Conservation (phyloP, 2,888 invertebrate species). For the Coelinius sp. region DNA sequence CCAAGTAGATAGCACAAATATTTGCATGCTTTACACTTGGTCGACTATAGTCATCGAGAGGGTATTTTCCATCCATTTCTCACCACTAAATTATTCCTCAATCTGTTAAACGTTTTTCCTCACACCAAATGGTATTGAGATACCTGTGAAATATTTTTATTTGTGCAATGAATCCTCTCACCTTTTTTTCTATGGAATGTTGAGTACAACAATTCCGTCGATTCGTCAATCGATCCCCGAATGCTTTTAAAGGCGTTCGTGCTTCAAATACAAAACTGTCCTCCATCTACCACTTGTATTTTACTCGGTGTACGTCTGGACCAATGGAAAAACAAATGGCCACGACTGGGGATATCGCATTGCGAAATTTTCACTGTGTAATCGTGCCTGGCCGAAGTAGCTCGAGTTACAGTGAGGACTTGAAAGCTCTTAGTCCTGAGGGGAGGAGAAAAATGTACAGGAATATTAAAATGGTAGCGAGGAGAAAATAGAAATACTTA, state of each 20-base stretch:
- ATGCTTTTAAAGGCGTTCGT: constrained; percentile 18
- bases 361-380: constrained; percentile 1
- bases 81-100: constrained; percentile 1
- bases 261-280: constrained; percentile 8
- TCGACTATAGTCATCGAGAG: not conserved
- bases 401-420: not conserved
- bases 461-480: not conserved
- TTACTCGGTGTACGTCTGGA: not conserved
- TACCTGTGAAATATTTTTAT: not conserved
- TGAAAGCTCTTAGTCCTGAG: not conserved
- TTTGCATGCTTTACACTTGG: not conserved
- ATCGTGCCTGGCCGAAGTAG: not conserved
- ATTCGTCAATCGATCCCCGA: constrained; percentile 18
- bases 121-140: not conserved
- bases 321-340: constrained; percentile 8
- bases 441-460: not conserved
- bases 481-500: not conserved
- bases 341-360: constrained; percentile 10
- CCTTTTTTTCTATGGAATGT: not conserved
- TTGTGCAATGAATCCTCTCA: not conserved
- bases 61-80: constrained; percentile 29
- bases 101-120: constrained; percentile 32
- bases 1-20: constrained; percentile 21
- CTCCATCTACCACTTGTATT: not conserved
- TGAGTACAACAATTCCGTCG: constrained; percentile 12